Evolutionary conservation across 2,888 invertebrate genomes (phyloP), one percentile per base, ranked within the genome.

Genomic region (Therioaphis trifolii): DNA sequence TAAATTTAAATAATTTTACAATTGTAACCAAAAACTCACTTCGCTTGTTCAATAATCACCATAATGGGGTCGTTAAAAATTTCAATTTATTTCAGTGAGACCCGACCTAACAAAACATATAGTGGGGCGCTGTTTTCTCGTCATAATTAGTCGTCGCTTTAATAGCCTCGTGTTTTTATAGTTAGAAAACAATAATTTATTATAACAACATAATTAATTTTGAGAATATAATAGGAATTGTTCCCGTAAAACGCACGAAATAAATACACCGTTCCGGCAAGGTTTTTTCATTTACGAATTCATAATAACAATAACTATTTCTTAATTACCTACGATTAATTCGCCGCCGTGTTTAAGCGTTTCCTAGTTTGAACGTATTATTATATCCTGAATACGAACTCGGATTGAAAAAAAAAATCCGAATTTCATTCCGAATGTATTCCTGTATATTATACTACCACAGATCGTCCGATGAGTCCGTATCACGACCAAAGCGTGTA

Each of bases 1-100:
- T 2, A 71, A 49, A 71, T 71, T 71, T 49, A 49, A 71, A 71
- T 71, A 29, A 71, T 71, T 49, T 49, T 49, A 27, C 14, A 29
- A 49, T 49, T 71, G 2, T 15, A 49, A 49, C 71, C 14, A 12
- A 49, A 49, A 49, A 18, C 12, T 49, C 29, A 5, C 49, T 46
- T 49, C 29, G 12, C 5, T 49, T 29, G 12, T 49, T 71, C 40
- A 49, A 18, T 40, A 71, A 49, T 46, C 7, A 11, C 5, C 71
- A 9, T 49, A 71, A 71, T 71, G 43, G 29, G 18, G 29, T 27
- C n/a, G 11, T 49, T 71, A 71, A 49, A 58, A 71, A 49, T 71
- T 49, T 71, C 29, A 49, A 71, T 71, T 46, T 71, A 71, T 71
- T 71, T 15, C 5, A 29, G 14, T 5, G 12, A 49, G n/a, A 71